These are phyloP conservation scores for Amblyraja radiata DNA, from an alignment of 2,797 vertebrate species.

Conservation along the genomic window DNA sequence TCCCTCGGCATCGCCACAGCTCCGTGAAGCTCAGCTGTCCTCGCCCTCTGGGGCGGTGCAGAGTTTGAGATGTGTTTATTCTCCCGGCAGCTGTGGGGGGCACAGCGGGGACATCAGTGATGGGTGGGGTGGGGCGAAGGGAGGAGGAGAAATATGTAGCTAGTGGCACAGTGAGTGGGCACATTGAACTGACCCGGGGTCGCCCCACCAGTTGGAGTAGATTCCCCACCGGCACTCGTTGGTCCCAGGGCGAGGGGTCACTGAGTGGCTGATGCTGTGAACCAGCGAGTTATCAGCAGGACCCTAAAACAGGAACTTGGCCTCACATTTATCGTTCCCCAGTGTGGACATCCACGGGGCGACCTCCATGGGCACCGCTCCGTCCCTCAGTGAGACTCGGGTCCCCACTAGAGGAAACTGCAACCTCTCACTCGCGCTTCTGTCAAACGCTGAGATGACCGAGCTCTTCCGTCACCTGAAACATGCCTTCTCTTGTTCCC, in stretches of 20 bases:
- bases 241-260: not conserved
- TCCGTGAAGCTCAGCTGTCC: not conserved
- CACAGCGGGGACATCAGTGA: not conserved
- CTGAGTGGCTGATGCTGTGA: not conserved
- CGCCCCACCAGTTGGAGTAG: not conserved
- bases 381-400: not conserved
- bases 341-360: fast-evolving
- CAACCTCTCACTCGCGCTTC: not conserved
- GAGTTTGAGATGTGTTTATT: not conserved
- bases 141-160: not conserved
- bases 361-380: too few species aligned
- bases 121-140: not conserved
- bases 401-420: not conserved
- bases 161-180: not conserved
- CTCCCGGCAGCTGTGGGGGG: not conserved
- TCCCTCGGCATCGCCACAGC: not conserved
- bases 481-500: not conserved
- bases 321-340: not conserved
- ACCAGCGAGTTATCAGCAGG: not conserved
- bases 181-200: not conserved
- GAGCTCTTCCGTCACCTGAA: not conserved
- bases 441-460: not conserved
- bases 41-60: not conserved
- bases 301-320: not conserved
- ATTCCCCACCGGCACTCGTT: not conserved